phyloP scores from a whole-genome alignment of 2,113 vertebrate genomes.

The Cyrtonyx montezumae region DNA sequence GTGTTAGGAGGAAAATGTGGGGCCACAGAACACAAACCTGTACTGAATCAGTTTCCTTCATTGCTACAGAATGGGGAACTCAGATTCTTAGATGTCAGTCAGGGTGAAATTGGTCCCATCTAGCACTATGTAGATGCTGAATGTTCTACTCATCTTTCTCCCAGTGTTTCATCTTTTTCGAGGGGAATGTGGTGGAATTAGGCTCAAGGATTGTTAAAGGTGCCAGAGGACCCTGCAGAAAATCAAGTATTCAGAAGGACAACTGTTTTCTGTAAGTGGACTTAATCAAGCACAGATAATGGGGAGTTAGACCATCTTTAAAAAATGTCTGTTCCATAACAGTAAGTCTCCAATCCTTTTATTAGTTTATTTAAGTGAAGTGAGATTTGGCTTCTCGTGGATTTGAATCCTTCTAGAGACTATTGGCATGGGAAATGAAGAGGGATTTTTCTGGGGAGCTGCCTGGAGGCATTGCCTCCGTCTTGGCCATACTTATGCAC shows the following conservation, averaged over 20 bases:
- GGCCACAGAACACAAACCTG: not conserved
- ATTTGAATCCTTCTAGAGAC: conserved; percentile 35
- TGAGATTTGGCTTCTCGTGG: conserved; percentile 39
- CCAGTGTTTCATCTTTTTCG: not conserved
- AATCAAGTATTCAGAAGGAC: conserved; percentile 17
- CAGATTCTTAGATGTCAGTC: not conserved
- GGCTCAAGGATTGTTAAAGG: conserved; percentile 5
- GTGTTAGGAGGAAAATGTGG: not conserved
- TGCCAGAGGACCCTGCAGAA: not conserved
- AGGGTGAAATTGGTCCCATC: not conserved
- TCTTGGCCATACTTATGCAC: conserved; percentile 23
- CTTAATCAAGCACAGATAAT: conserved; percentile 49
- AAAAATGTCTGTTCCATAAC: not conserved
- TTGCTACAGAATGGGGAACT: rapidly evolving
- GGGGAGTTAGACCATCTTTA: conserved; percentile 44
- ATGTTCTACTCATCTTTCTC: not conserved
- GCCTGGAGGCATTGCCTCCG: conserved; percentile 38
- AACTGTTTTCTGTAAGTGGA: conserved; percentile 32
- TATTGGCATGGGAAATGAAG: conserved; percentile 41
- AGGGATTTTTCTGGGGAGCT: conserved; percentile 47
- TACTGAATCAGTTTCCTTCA: not conserved
- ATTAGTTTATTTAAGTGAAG: conserved; percentile 58
- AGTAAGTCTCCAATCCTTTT: no score
- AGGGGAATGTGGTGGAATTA: not conserved
- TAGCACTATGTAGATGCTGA: not conserved